Percentiles rank a stretch among this genome's conserved stretches.
Evolutionary conservation across 2,888 invertebrate species (phyloP).

Genomic region (Liposcelis brunnea): DNA sequence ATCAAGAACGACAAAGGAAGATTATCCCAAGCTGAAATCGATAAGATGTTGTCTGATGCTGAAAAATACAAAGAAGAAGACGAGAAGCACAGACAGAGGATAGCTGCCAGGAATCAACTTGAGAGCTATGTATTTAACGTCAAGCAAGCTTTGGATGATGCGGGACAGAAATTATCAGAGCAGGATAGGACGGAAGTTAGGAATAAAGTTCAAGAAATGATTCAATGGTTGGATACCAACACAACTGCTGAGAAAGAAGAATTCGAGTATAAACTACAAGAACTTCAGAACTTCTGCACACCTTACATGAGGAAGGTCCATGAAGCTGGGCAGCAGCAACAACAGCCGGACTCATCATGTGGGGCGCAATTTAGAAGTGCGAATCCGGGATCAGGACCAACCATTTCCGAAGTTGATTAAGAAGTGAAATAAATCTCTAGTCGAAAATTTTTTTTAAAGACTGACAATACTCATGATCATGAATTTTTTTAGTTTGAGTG

Average conservation of each 20-base stretch:
- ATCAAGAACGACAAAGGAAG: slow-evolving; percentile 32
- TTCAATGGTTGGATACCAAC: slow-evolving; percentile 32
- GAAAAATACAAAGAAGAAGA: slow-evolving; percentile 26
- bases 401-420: slow-evolving; percentile 4
- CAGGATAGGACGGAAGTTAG: slow-evolving; percentile 25
- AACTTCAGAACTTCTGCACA: slow-evolving; percentile 26
- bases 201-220: slow-evolving; percentile 22
- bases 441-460: too few species aligned
- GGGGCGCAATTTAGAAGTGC: neutral
- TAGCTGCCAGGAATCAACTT: slow-evolving; percentile 29
- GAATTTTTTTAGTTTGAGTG: too few species aligned
- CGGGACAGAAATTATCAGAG: slow-evolving; percentile 23
- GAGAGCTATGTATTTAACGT: slow-evolving; percentile 25
- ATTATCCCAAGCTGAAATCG: slow-evolving; percentile 31
- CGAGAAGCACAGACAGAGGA: slow-evolving; percentile 23
- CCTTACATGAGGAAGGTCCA: slow-evolving; percentile 27
- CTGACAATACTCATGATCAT: too few species aligned
- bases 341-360: neutral
- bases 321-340: slow-evolving; percentile 21
- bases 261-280: slow-evolving; percentile 26
- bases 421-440: too few species aligned
- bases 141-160: slow-evolving; percentile 24
- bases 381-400: neutral
- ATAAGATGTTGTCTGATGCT: slow-evolving; percentile 27
- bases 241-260: slow-evolving; percentile 30